These are phyloP conservation scores for Podocnemis expansa DNA, from an alignment of 2,113 vertebrate species.

Conservation along the genomic window DNA sequence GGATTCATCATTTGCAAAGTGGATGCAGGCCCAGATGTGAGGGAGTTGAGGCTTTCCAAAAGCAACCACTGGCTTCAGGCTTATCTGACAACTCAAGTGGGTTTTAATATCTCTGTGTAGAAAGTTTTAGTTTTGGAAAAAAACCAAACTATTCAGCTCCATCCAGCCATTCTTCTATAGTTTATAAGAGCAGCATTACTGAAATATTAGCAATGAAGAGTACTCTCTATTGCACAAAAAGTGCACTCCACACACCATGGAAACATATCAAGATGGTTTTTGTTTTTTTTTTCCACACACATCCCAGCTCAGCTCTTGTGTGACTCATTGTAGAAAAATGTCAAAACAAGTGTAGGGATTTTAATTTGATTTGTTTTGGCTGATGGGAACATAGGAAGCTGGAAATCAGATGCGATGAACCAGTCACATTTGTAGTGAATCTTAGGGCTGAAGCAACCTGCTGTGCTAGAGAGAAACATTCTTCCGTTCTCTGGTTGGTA, in stretches of 20 bases:
- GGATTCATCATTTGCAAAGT: not conserved
- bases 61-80: not conserved
- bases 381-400: not conserved
- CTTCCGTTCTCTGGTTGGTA: not conserved
- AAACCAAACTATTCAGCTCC: not conserved
- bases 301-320: not conserved
- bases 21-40: not conserved
- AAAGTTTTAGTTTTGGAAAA: not conserved
- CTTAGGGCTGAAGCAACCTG: not conserved
- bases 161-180: not conserved
- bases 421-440: not conserved
- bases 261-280: not conserved
- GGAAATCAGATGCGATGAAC: not conserved
- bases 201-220: not conserved
- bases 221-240: rapidly evolving
- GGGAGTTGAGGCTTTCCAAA: not conserved
- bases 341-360: not conserved
- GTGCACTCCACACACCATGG: rapidly evolving
- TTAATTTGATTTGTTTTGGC: not conserved
- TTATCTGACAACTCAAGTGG: not conserved
- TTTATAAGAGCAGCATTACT: not conserved
- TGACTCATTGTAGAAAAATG: not conserved
- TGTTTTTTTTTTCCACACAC: not conserved
- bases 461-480: not conserved
- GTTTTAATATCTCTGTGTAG: not conserved